Evolutionary conservation across 2,888 invertebrate genomes (phyloP), one percentile per base, ranked within the genome.

Genomic region (Lysandra bellargus): DNA sequence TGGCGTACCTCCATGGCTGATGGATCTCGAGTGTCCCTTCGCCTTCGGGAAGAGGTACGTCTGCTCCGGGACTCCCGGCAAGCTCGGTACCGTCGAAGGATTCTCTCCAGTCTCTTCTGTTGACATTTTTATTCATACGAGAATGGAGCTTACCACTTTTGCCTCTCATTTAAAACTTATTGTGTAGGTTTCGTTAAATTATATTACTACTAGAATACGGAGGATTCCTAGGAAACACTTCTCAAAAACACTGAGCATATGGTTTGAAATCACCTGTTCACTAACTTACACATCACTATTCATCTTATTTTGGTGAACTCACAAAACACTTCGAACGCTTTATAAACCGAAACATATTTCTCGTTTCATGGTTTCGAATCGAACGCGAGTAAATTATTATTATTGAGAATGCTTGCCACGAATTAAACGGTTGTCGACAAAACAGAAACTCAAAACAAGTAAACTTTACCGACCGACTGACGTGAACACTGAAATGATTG

Each of bases 1-100:
- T 82, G 92, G 93, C 80, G 94, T 94, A 81, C 98, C 98, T 79
- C 98, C 98, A 95, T 98, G 98, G 90, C 98, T 98, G 84, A 97
- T 96, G 85, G 98, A 98, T 82, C 98, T 96, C 82, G 96, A 96
- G 90, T 98, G 98, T 33, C 96, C 96, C 85, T 95, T 95, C 84
- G 90, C 91, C 86, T 94, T 94, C 81, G 95, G 95, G 87, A 95
- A 95, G 82, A 95, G 86, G 83, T 95, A 95, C 30, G 94, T 95
- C 86, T 95, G 95, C 85, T 95, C 95, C 82, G 95, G 95, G 84
- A 91, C 95, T 84, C 94, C 94, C 83, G 93, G 92, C 86, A 93
- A 89, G 89, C 91, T 93, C 88, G 92, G 93, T 86, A 91, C 91
- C 82, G 88, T 90, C 87, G 92, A 89, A 88, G 93, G 91, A 89